These are phyloP conservation scores for Euwallacea similis DNA, from an alignment of 1,140 invertebrate species.

Conservation along the genomic window DNA sequence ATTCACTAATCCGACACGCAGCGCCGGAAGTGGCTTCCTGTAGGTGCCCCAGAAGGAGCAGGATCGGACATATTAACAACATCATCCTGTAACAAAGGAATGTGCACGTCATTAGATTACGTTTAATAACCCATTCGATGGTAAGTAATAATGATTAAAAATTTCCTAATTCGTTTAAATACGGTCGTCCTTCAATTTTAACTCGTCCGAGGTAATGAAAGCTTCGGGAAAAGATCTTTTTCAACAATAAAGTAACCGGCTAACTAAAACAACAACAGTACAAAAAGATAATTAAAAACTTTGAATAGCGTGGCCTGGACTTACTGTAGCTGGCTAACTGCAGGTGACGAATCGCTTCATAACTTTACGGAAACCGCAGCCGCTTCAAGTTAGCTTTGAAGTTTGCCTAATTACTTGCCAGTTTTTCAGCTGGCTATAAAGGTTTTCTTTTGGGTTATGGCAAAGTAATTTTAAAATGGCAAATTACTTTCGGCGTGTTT, in stretches of 20 bases:
- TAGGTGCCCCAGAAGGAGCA: constrained; percentile 42
- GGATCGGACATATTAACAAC: constrained; percentile 36
- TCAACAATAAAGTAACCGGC: neutral
- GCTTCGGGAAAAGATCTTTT: too few species aligned
- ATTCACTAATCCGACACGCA: constrained; percentile 77
- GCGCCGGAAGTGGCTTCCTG: constrained; percentile 47
- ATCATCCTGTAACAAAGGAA: constrained; percentile 43
- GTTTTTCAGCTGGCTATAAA: constrained; percentile 28
- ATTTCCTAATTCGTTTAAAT: too few species aligned
- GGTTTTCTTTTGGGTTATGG: constrained; percentile 9
- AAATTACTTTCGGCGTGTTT: constrained; percentile 12
- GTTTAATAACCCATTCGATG: too few species aligned
- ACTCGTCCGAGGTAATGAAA: too few species aligned
- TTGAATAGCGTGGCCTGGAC: neutral
- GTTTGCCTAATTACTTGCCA: constrained; percentile 34
- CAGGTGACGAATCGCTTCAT: constrained; percentile 32
- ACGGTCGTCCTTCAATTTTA: too few species aligned
- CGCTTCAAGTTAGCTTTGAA: constrained; percentile 33
- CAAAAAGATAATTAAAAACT: constrained; percentile 13
- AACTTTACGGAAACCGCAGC: constrained; percentile 20
- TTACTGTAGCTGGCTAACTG: constrained; percentile 20
- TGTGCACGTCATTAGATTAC: neutral
- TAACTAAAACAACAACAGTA: neutral
- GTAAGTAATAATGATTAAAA: too few species aligned
- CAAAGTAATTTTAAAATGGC: constrained; percentile 13